Conservation (phyloP, 1,140 invertebrate species). For the Orius laevigatus region DNA sequence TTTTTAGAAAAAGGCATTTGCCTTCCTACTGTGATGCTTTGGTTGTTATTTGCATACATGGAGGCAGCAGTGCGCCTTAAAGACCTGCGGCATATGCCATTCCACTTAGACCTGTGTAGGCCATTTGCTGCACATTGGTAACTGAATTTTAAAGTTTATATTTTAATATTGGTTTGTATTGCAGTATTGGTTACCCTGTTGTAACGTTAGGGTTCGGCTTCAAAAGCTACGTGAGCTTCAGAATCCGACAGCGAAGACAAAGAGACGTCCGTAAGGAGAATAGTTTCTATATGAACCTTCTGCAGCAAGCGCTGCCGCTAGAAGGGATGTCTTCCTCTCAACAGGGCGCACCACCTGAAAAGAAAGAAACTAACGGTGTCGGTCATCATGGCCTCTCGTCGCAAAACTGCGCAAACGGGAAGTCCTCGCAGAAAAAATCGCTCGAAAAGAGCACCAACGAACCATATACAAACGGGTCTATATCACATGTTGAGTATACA, state of each 20-base stretch:
- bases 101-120: conserved; percentile 85
- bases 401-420: not conserved
- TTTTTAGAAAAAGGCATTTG: conserved; percentile 76
- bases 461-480: conserved; percentile 33
- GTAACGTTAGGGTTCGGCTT: conserved; percentile 93
- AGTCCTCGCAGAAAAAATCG: conserved; percentile 30
- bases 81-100: conserved; percentile 72
- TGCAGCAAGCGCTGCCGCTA: conserved; percentile 77
- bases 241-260: conserved; percentile 80
- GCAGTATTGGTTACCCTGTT: conserved; percentile 90
- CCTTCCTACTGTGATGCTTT: conserved; percentile 84
- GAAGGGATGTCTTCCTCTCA: conserved; percentile 43
- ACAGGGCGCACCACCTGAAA: conserved; percentile 33
- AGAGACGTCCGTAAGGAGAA: conserved; percentile 88
- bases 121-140: conserved; percentile 97
- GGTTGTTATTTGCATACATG: conserved; percentile 89
- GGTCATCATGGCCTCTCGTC: conserved; percentile 3
- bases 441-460: conserved; percentile 29
- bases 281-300: conserved; percentile 84
- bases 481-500: conserved; percentile 32
- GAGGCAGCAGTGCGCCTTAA: conserved; percentile 78
- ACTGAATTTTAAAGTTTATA: conserved; percentile 21
- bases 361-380: conserved; percentile 24
- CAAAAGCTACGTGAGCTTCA: conserved; percentile 85
- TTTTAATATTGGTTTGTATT: conserved; percentile 24